Base-by-base conservation (phyloP, 2,888 invertebrate species). In the Portevinia maculata region DNA sequence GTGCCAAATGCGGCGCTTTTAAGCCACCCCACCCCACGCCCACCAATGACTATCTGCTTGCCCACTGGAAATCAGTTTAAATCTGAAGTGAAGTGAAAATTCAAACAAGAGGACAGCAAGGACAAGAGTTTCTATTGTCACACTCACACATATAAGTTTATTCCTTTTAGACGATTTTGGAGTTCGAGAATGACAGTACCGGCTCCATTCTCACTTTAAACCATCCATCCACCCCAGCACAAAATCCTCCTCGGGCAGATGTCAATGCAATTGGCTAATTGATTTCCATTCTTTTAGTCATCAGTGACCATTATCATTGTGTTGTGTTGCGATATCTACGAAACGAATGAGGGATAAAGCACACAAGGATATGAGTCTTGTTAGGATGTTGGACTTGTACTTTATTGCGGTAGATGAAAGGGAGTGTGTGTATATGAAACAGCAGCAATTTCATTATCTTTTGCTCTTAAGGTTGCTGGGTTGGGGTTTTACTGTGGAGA, bases 181-280 rank as follows among this genome's bases (percentile, higher is more conserved):
- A 53, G 28, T 48, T 11, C 37, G 19, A 15, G 7, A 15, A 30
- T 24, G 37, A 11, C 0, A 11, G 8, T 8, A 3, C 15, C 30
- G n/a, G n/a, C n/a, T n/a, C n/a, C n/a, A n/a, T n/a, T 24, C 53
- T 32, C 11, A 17, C 11, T 41, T 9, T 9, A 13, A 8, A n/a
- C 9, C 4, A n/a, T 13, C 11, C 11, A 24, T 24, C 24, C 24
- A 6, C 8, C 1, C 1, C 8, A 8, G n/a, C 13, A 46, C 19
- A 24, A 24, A 24, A 34, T 15, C 44, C 52, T 60, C 11, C 57
- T 32, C 37, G 19, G 48, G 28, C 62, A 59, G 39, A 79, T 78
- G 67, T 74, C 79, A 88, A 87, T 88, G 89, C 88, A 89, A 89
- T 89, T 88, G 89, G 89, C 88, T 89, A 89, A 89, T 89, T 89